Percentiles rank a stretch among this genome's conserved stretches.
phyloP scores from a whole-genome alignment of 1,140 invertebrate species.

The Caenorhabditis remanei region DNA sequence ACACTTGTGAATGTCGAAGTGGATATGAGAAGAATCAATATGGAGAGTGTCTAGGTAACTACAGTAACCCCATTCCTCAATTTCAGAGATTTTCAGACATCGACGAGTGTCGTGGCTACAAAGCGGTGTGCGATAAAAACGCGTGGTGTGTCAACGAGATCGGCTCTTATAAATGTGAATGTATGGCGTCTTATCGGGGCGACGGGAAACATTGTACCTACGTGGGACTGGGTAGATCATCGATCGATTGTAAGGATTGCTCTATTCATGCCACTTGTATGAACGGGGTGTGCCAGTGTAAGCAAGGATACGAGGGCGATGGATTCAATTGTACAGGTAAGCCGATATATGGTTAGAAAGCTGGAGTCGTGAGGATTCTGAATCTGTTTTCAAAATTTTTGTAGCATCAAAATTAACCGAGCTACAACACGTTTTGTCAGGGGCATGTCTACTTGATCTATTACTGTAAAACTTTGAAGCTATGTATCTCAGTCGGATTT shows the following conservation, averaged over 20 bases:
- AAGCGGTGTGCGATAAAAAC: slow-evolving; percentile 71
- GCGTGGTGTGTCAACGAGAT: slow-evolving; percentile 88
- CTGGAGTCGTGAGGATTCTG: no score
- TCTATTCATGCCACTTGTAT: slow-evolving; percentile 65
- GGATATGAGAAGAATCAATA: slow-evolving; percentile 69
- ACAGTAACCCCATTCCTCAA: no score
- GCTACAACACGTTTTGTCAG: no score
- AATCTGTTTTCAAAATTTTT: background rate
- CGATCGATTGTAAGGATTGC: slow-evolving; percentile 68
- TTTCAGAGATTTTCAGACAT: slow-evolving; percentile 62
- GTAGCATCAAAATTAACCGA: no score
- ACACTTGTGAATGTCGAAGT: slow-evolving; percentile 71
- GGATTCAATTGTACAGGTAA: slow-evolving; percentile 83
- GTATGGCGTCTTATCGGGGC: slow-evolving; percentile 81
- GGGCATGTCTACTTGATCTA: no score
- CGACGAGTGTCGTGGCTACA: slow-evolving; percentile 68
- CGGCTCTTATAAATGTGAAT: slow-evolving; percentile 88
- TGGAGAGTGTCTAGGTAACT: slow-evolving; percentile 70
- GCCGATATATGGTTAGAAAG: background rate
- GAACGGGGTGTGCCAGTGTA: slow-evolving; percentile 83
- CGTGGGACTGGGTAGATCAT: slow-evolving; percentile 66
- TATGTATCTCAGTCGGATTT: no score
- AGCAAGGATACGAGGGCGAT: slow-evolving; percentile 86
- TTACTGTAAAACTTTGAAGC: no score
- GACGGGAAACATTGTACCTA: slow-evolving; percentile 68